Evolutionary conservation across 2,888 invertebrate genomes (phyloP).

Genomic region (Pseudococcus longispinus): DNA sequence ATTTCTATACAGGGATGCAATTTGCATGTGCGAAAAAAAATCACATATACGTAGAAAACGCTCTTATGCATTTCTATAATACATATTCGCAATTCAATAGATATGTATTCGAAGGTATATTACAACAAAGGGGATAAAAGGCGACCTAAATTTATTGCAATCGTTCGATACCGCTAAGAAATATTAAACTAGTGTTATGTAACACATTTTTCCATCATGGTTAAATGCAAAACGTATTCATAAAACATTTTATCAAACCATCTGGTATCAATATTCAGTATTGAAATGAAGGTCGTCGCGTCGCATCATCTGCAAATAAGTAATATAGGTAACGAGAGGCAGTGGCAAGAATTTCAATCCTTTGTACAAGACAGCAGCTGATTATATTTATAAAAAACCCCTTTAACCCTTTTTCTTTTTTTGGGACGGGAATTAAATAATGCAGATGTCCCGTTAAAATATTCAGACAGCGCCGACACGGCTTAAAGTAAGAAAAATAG

Average conservation of each 20-base stretch:
- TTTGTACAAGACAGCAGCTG: constrained; percentile 51
- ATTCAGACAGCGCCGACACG: constrained; percentile 43
- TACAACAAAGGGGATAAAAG: background rate
- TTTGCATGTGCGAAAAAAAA: background rate
- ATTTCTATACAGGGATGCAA: too few relatives aligned
- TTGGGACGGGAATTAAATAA: constrained; percentile 52
- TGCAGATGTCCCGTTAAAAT: constrained; percentile 57
- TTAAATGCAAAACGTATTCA: constrained; percentile 43
- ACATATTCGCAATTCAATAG: background rate
- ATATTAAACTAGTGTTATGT: constrained; percentile 27
- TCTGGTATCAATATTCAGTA: constrained; percentile 53
- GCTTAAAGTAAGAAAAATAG: constrained; percentile 43
- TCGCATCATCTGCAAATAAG: constrained; percentile 54
- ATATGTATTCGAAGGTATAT: background rate
- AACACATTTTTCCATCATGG: constrained; percentile 17
- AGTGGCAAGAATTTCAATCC: constrained; percentile 33
- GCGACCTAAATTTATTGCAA: constrained; percentile 10
- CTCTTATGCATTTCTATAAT: background rate
- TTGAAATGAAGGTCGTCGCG: constrained; percentile 55
- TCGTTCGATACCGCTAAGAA: constrained; percentile 16
- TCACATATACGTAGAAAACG: background rate
- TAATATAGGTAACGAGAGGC: constrained; percentile 35
- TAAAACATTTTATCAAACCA: constrained; percentile 50
- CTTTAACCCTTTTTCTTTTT: constrained; percentile 48
- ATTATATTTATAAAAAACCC: constrained; percentile 51